A percentile compares a stretch with the other conserved stretches of the same genome.
Evolutionary conservation across 2,888 invertebrate genomes (phyloP).

Genomic region (Macrosoma leucophasiata): DNA sequence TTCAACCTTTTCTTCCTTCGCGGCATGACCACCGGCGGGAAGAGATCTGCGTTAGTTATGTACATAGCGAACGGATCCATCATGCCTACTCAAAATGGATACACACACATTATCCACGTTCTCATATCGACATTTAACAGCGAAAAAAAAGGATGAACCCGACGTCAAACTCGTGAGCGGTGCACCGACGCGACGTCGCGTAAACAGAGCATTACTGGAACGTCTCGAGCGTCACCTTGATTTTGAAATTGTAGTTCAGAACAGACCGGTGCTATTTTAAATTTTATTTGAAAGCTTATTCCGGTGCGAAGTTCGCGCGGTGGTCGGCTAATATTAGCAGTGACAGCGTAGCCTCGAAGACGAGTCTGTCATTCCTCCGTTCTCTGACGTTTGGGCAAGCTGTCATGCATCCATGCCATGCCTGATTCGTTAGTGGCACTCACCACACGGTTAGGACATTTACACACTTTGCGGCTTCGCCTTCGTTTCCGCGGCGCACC

Average conservation of each 20-base stretch:
- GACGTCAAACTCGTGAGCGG: constrained; percentile 43
- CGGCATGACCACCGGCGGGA: constrained; percentile 61
- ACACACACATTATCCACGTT: constrained; percentile 1
- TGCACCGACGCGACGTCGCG: constrained; percentile 40
- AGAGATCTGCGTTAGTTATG: constrained; percentile 56
- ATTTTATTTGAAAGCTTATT: constrained; percentile 60
- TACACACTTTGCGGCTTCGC: constrained; percentile 44
- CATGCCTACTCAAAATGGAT: constrained; percentile 21
- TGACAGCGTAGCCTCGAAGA: too few species aligned
- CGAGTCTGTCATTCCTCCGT: too few species aligned
- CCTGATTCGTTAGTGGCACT: constrained; percentile 59
- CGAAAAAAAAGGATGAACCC: constrained; percentile 44
- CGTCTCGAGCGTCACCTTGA: constrained; percentile 70
- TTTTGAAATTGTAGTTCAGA: constrained; percentile 68
- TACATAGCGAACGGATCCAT: constrained; percentile 70
- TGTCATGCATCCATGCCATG: constrained; percentile 60
- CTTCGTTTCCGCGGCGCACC: constrained; percentile 43
- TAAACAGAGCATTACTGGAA: constrained; percentile 64
- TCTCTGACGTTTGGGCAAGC: constrained; percentile 14
- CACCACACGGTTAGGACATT: constrained; percentile 70
- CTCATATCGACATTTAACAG: constrained; percentile 19
- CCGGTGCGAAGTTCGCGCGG: constrained; percentile 64
- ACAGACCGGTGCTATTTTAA: constrained; percentile 66
- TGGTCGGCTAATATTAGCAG: constrained; percentile 52
- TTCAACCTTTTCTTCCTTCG: constrained; percentile 65